Conservation (phyloP, 2,888 invertebrate genomes). For the Campoplex nolae region DNA sequence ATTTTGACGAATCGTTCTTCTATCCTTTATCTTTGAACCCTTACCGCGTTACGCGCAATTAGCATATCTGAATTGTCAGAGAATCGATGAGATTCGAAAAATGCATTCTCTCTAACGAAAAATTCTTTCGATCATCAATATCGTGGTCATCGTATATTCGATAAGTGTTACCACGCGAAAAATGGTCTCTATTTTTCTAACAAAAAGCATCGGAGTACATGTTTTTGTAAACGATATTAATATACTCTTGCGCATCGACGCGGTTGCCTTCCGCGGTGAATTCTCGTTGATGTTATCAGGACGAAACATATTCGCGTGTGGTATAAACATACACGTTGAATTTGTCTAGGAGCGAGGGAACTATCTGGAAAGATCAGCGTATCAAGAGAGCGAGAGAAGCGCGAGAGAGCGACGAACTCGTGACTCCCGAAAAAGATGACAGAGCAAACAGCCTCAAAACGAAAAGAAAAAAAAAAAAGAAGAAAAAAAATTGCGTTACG, state of each 20-base stretch:
- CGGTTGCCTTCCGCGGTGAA: background rate
- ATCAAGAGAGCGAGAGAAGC: conserved; percentile 18
- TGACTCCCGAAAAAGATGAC: background rate
- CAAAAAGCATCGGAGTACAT: background rate
- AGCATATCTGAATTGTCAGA: too few species aligned
- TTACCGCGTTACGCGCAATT: too few species aligned
- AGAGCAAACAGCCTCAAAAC: conserved; percentile 30
- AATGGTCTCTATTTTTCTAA: background rate
- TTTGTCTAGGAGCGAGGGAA: conserved; percentile 29
- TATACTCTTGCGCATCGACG: background rate
- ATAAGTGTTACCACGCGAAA: too few species aligned
- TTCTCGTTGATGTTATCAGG: background rate
- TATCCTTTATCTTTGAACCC: too few species aligned
- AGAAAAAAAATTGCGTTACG: conserved; percentile 11
- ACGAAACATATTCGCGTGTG: conserved; percentile 3
- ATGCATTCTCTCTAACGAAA: background rate
- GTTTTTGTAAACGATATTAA: background rate
- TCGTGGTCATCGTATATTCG: too few species aligned
- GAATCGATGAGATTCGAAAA: background rate
- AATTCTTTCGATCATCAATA: too few species aligned
- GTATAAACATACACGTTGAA: background rate
- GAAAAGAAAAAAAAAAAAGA: background rate
- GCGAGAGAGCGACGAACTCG: background rate
- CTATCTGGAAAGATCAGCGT: conserved; percentile 42
- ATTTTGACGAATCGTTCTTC: background rate